Base-by-base conservation (phyloP, 2,113 vertebrate species). In the Rhabdomys dilectus region DNA sequence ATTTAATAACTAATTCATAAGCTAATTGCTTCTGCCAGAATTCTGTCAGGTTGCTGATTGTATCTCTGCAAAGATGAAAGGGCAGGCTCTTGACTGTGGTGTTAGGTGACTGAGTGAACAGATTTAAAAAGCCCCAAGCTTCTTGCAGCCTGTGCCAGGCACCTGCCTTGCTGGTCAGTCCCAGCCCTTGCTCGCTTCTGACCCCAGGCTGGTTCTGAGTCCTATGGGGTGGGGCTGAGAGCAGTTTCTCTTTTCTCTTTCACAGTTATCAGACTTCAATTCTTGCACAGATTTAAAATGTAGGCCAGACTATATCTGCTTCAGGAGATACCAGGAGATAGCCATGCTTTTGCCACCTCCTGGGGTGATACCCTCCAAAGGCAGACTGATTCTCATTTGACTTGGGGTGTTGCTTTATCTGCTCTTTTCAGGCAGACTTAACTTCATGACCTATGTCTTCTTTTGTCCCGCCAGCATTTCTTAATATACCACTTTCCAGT, bases 1-100 rank as follows among this genome's bases (percentile, higher is more conserved):
- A 88, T 42, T 93, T 77, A 93, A 93, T 97, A 97, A 95, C 58
- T 88, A 95, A 97, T 97, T 95, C 97, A 97, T 78, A 86, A 92
- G 84, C 91, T 97, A 93, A 96, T 96, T 95, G 93, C 96, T 88
- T 92, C 96, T 91, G 88, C 96, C 95, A 96, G 95, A 88, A 91
- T 89, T 51, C 95, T 90, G 94, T 95, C 92, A 89, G 64, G 31
- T 80, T 92, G 96, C 94, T 91, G 95, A 86, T 73, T 91, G 4
- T 92, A 51, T 96, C 91, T 95, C 94, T 77, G 45, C 72, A 36
- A 91, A 96, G 96, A 96, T 75, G 70, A 86, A 94, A 97, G 93
- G 88, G 90, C 93, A 90, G 82, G 77, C 85, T 80, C 80, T 88
- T 53, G 92, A 62, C 88, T 53, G 51, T 31, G 48, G 51, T 95